Evolutionary conservation across 2,888 invertebrate species (phyloP).

Genomic region (Acleris literana): DNA sequence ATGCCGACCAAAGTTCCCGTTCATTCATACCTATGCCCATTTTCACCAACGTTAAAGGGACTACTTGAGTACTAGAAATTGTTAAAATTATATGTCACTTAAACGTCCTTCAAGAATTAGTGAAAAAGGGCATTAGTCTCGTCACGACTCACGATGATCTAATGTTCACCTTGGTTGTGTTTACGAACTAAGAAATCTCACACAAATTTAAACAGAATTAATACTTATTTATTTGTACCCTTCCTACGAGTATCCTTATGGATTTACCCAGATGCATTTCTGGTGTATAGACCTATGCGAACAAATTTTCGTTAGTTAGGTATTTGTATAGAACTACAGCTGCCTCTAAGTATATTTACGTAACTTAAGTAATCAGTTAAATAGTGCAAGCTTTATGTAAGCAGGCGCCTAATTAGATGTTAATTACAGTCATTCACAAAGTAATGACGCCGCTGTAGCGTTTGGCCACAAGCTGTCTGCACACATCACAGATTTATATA

Average conservation of each 20-base stretch:
- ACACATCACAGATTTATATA: too few relatives aligned
- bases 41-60: too few relatives aligned
- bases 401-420: not conserved
- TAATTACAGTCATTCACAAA: slow-evolving; percentile 1
- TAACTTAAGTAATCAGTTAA: not conserved
- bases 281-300: not conserved
- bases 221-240: slow-evolving; percentile 1
- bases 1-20: slow-evolving; percentile 27
- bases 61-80: too few relatives aligned
- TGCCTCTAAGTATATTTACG: too few relatives aligned
- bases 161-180: slow-evolving; percentile 19
- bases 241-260: slow-evolving; percentile 21
- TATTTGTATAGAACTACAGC: too few relatives aligned
- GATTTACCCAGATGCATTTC: slow-evolving; percentile 12
- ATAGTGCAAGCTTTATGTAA: slow-evolving; percentile 1
- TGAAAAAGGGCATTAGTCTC: too few relatives aligned
- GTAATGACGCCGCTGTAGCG: not conserved
- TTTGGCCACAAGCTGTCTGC: too few relatives aligned
- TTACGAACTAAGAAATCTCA: slow-evolving; percentile 5
- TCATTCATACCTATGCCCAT: slow-evolving; percentile 25
- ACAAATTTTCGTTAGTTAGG: not conserved
- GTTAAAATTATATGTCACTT: too few relatives aligned
- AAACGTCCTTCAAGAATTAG: too few relatives aligned
- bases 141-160: slow-evolving; percentile 1
- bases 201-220: not conserved